phyloP scores from a whole-genome alignment of 2,888 invertebrate genomes.

The Trichopoda pennipes region DNA sequence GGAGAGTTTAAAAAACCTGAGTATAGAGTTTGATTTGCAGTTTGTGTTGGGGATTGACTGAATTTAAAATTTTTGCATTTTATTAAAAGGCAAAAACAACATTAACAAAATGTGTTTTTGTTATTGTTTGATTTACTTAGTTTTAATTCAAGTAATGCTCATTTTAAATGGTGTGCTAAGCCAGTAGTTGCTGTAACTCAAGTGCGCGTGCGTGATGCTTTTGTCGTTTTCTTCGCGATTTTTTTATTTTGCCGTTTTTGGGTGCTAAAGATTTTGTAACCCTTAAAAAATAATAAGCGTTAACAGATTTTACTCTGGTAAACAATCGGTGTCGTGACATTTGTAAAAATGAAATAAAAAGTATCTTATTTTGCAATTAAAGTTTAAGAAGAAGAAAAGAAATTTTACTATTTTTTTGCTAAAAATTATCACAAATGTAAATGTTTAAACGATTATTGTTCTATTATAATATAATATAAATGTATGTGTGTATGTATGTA shows the following conservation, averaged over 20 bases:
- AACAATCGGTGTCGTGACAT: constrained; percentile 13
- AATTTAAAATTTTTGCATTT: constrained; percentile 40
- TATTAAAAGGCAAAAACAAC: constrained; percentile 3
- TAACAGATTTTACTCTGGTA: neutral
- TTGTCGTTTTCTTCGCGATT: constrained; percentile 66
- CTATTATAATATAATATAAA: too few species aligned
- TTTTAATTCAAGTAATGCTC: constrained; percentile 58
- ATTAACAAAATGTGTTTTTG: neutral
- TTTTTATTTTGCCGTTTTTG: constrained; percentile 24
- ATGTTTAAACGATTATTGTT: too few species aligned
- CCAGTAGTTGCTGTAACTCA: constrained; percentile 76
- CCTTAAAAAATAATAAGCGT: too few species aligned
- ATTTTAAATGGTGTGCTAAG: constrained; percentile 64
- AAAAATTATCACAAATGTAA: too few species aligned
- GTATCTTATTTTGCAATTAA: neutral
- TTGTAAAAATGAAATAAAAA: too few species aligned
- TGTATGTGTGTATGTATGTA: too few species aligned
- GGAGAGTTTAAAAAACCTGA: constrained; percentile 4
- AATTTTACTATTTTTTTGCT: too few species aligned
- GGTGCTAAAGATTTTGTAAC: neutral
- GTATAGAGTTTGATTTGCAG: constrained; percentile 40
- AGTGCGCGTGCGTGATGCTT: constrained; percentile 76
- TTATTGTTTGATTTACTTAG: constrained; percentile 47
- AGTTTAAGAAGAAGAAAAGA: neutral
- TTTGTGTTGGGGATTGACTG: constrained; percentile 35